These are phyloP conservation scores for Cantharis lateralis DNA, from an alignment of 2,888 invertebrate species.

Conservation along the genomic window DNA sequence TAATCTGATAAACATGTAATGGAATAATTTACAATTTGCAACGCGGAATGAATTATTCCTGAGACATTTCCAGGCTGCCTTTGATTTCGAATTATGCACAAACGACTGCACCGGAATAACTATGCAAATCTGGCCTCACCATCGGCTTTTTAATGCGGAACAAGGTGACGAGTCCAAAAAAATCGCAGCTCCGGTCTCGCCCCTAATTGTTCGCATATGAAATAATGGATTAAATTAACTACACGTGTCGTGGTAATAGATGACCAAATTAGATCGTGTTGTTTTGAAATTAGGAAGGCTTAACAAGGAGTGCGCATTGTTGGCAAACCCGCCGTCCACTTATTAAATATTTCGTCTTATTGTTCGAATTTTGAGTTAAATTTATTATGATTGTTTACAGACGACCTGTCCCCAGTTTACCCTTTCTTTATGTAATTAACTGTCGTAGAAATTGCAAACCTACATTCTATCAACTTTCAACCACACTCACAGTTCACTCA, in stretches of 20 bases:
- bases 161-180: not conserved
- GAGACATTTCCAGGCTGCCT: conserved; percentile 42
- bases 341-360: conserved; percentile 19
- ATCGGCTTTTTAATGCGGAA: not conserved
- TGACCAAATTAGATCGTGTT: not conserved
- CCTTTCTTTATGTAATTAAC: conserved; percentile 40
- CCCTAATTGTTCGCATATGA: not conserved
- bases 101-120: conserved; percentile 46
- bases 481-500: conserved; percentile 41
- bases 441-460: conserved; percentile 42
- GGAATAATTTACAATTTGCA: conserved; percentile 44
- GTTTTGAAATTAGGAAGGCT: not conserved
- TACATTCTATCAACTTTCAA: conserved; percentile 44
- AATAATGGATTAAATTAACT: conserved; percentile 11
- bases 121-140: conserved; percentile 41
- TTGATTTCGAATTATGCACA: conserved; percentile 44
- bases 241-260: conserved; percentile 9
- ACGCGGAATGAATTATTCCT: conserved; percentile 43
- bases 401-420: conserved; percentile 32
- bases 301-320: not conserved
- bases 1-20: conserved; percentile 36
- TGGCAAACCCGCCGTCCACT: not conserved
- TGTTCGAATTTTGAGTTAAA: conserved; percentile 11
- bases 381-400: conserved; percentile 31
- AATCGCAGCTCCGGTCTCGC: not conserved